Conservation (phyloP, 2,113 vertebrate genomes). For the Salminus brasiliensis region DNA sequence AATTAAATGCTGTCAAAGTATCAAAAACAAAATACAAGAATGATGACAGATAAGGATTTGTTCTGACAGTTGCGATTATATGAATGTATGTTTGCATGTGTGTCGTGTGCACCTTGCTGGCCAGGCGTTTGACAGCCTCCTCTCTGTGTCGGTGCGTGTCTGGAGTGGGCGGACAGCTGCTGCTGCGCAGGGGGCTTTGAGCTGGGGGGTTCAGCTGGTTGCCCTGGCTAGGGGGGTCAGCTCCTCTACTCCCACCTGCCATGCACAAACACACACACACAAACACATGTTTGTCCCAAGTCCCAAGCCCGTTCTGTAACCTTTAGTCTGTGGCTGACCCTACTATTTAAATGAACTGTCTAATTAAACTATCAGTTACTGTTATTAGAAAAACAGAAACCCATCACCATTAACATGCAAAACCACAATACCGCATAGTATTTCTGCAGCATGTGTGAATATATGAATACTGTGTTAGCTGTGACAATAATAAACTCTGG, state of each 20-base stretch:
- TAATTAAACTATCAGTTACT: too few relatives aligned
- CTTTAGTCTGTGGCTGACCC: too few relatives aligned
- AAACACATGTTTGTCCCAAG: too few relatives aligned
- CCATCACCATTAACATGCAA: not conserved
- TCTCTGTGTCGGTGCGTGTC: conserved; percentile 76
- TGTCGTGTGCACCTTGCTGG: conserved; percentile 82
- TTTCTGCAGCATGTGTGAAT: not conserved
- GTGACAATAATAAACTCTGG: not conserved
- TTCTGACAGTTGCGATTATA: too few relatives aligned
- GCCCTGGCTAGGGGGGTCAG: conserved; percentile 77
- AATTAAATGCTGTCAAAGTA: too few relatives aligned
- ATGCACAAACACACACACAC: not conserved
- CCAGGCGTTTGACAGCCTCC: conserved; percentile 84
- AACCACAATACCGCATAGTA: not conserved
- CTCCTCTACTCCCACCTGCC: conserved; percentile 79
- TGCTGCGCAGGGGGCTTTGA: conserved; percentile 62
- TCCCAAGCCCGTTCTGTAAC: too few relatives aligned
- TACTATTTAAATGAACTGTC: too few relatives aligned
- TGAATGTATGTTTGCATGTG: not conserved
- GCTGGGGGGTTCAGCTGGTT: conserved; percentile 68
- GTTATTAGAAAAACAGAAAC: too few relatives aligned
- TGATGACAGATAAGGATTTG: too few relatives aligned
- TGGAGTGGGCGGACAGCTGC: conserved; percentile 63
- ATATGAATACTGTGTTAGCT: too few relatives aligned
- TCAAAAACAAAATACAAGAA: too few relatives aligned